Evolutionary conservation across 2,113 vertebrate species (phyloP).

Genomic region (Halichoerus grypus): DNA sequence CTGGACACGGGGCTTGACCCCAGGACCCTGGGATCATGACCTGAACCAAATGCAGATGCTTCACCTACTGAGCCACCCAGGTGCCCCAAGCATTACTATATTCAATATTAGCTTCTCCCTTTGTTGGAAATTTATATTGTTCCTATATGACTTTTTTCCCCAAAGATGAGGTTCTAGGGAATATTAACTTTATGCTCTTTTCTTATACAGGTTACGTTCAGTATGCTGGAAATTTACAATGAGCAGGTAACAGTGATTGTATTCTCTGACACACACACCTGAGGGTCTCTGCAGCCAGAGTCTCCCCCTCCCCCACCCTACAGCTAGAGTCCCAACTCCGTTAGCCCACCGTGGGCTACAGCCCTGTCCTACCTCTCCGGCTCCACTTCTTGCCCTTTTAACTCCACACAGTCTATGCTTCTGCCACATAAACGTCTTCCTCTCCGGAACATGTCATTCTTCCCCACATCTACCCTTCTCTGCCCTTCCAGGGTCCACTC

Average conservation of each 20-base stretch:
- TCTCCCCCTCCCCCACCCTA: neutral
- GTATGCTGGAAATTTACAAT: slow-evolving; percentile 95
- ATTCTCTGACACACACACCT: neutral
- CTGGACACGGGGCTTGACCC: fast-evolving
- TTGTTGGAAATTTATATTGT: neutral
- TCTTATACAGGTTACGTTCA: slow-evolving; percentile 90
- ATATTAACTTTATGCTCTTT: slow-evolving; percentile 35
- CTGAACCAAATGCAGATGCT: too few species aligned
- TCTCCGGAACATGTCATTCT: neutral
- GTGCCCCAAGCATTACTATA: neutral
- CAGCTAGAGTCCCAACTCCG: neutral
- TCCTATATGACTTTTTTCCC: neutral
- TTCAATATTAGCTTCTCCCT: neutral
- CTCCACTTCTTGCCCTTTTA: neutral
- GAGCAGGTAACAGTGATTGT: slow-evolving; percentile 89
- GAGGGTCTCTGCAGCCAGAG: neutral
- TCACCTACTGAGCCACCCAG: neutral
- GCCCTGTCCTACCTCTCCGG: neutral
- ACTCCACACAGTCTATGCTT: neutral
- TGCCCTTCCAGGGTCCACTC: neutral
- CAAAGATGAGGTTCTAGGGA: neutral
- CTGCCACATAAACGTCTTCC: neutral
- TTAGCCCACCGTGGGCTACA: fast-evolving
- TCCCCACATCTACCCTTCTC: neutral
- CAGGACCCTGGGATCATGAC: too few species aligned